Evolutionary conservation across 2,113 vertebrate genomes (phyloP).

Genomic region (Halichoeres trimaculatus): DNA sequence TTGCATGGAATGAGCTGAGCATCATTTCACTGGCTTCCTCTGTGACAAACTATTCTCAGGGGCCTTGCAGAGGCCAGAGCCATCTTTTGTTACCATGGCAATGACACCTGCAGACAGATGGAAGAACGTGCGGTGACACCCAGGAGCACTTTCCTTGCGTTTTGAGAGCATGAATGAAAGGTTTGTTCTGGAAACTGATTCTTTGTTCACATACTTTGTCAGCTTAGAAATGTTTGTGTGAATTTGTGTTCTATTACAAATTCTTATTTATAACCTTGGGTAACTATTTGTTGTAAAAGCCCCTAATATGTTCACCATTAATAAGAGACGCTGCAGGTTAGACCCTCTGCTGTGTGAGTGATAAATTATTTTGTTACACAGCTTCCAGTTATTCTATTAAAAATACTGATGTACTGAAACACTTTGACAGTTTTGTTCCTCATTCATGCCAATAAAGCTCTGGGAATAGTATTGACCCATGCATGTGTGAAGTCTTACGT

Average conservation of each 20-base stretch:
- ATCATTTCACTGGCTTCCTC: slow-evolving; percentile 19
- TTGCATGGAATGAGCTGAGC: slow-evolving; percentile 7
- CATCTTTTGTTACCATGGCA: slow-evolving; percentile 55
- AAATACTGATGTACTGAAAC: slow-evolving; percentile 28
- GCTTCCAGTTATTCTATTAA: slow-evolving; percentile 35
- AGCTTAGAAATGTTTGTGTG: background rate
- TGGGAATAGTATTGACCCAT: slow-evolving; percentile 32
- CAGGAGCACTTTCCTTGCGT: slow-evolving; percentile 23
- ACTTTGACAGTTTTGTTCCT: slow-evolving; percentile 22
- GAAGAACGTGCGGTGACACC: slow-evolving; percentile 13
- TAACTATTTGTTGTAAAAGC: slow-evolving; percentile 14
- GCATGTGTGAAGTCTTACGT: slow-evolving; percentile 34
- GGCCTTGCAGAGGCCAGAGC: slow-evolving; percentile 39
- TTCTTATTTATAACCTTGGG: slow-evolving; percentile 1
- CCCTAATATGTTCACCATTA: slow-evolving; percentile 20
- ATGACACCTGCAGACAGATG: slow-evolving; percentile 57
- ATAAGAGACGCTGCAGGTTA: slow-evolving; percentile 14
- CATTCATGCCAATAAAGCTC: slow-evolving; percentile 30
- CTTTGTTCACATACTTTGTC: slow-evolving; percentile 3
- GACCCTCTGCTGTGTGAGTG: slow-evolving; percentile 25
- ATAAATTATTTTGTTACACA: slow-evolving; percentile 38
- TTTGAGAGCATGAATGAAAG: background rate
- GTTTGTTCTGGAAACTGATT: slow-evolving; percentile 3
- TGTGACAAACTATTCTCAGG: slow-evolving; percentile 14
- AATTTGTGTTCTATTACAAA: background rate